Evolutionary conservation across 2,888 invertebrate genomes (phyloP).

Genomic region (Eueremaeus valkanovi): DNA sequence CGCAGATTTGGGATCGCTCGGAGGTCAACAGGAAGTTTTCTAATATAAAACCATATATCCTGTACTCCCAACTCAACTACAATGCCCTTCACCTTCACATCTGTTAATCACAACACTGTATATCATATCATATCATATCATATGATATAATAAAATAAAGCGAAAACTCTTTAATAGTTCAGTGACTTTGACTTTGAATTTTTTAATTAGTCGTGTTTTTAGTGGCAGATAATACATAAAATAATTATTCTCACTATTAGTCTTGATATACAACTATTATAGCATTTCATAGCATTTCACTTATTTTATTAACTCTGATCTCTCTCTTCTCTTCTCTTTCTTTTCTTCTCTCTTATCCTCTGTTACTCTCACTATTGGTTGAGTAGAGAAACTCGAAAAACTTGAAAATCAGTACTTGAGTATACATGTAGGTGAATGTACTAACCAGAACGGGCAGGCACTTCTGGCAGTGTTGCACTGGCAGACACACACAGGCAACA

Average conservation of each 20-base stretch:
- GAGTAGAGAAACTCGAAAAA: not conserved
- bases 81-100: slow-evolving; percentile 11
- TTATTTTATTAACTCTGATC: no score
- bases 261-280: no score
- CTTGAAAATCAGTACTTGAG: not conserved
- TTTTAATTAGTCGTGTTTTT: slow-evolving; percentile 6
- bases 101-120: not conserved
- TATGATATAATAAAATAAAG: no score
- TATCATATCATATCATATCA: no score
- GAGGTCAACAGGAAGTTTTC: no score
- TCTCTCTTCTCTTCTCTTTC: not conserved
- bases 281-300: no score
- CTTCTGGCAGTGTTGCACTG: not conserved
- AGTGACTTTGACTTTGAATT: not conserved
- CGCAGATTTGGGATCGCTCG: no score
- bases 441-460: slow-evolving; percentile 6
- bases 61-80: no score
- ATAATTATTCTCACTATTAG: slow-evolving; percentile 4
- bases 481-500: no score
- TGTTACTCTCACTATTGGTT: slow-evolving; percentile 26
- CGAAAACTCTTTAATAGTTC: not conserved
- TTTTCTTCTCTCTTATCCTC: not conserved
- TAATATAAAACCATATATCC: no score
- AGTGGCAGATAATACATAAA: slow-evolving; percentile 6
- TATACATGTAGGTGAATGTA: not conserved